Evolutionary conservation across 2,797 vertebrate species (phyloP), one percentile per base, ranked within the genome.

Genomic region (Bryconaethiops microstoma): DNA sequence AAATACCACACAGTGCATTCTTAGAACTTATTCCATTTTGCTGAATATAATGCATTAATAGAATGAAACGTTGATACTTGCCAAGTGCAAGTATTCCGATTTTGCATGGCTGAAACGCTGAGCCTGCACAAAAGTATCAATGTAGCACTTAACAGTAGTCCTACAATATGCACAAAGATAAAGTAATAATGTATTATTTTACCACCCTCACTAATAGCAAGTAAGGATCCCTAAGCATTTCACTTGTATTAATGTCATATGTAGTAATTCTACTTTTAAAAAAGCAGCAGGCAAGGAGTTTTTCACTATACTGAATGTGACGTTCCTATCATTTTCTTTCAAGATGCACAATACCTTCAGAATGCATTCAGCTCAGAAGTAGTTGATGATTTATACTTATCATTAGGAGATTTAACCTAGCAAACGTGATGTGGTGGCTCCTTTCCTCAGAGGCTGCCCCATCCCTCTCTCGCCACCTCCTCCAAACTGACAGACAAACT

Each of bases 401-500:
- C 78, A 85, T 87, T 85, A 85, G 80, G 67, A 83, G 76, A 79
- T 88, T 87, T 85, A 85, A 87, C 80, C 76, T 70, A 83, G 82
- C 79, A 76, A 74, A 72, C 74, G 39, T 74, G 72, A 77, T 83
- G 81, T 57, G 50, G 76, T 67, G 71, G 54, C 63, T 87, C 88
- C 88, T 88, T 90, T 78, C 77, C 89, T 88, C 88, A 62, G 91
- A 88, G 82, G 80, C 90, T 90, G 83, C 80, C 91, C 91, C 91
- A 86, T 86, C 86, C 88, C 89, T 90, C 79, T 86, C 87, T 87
- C 89, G 90, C 75, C 73, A 76, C 76, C 73, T 81, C 76, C 89
- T 85, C 79, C 89, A 77, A 72, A 87, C 86, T 93, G 90, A 92
- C 89, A 92, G 91, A 94, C 93, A 90, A 91, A 90, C 88, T 92